Evolutionary conservation across 2,113 vertebrate species (phyloP).

Genomic region (Artemisiospiza belli): DNA sequence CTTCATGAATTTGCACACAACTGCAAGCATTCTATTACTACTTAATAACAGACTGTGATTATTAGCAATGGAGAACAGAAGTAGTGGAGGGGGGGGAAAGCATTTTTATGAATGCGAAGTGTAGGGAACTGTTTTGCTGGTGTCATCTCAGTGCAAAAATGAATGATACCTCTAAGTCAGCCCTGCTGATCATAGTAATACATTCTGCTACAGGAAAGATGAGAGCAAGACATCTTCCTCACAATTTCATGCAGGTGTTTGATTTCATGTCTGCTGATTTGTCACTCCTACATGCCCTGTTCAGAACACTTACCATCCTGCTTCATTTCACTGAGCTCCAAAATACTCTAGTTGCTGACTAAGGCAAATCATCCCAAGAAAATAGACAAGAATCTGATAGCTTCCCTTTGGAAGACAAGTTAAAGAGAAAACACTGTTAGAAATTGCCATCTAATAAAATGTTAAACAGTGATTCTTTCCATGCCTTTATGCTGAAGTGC

Average conservation of each 20-base stretch:
- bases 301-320: not conserved
- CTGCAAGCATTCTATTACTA: not conserved
- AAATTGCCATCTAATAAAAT: not conserved
- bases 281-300: not conserved
- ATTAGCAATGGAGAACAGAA: not conserved
- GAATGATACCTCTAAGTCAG: not conserved
- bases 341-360: not conserved
- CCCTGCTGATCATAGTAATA: not conserved
- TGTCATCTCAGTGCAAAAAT: not conserved
- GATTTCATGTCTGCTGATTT: not conserved
- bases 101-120: not conserved
- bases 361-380: not conserved
- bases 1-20: not conserved
- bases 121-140: not conserved
- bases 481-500: not conserved
- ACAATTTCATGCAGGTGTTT: not conserved
- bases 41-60: not conserved
- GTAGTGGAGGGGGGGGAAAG: rapidly evolving
- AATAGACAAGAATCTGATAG: not conserved
- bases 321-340: not conserved
- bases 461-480: not conserved
- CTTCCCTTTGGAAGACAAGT: not conserved
- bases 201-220: not conserved
- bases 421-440: not conserved
- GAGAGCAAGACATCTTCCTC: not conserved